Evolutionary conservation across 2,797 vertebrate species (phyloP), one percentile per base, ranked within the genome.

Genomic region (Alexandromys oeconomus): DNA sequence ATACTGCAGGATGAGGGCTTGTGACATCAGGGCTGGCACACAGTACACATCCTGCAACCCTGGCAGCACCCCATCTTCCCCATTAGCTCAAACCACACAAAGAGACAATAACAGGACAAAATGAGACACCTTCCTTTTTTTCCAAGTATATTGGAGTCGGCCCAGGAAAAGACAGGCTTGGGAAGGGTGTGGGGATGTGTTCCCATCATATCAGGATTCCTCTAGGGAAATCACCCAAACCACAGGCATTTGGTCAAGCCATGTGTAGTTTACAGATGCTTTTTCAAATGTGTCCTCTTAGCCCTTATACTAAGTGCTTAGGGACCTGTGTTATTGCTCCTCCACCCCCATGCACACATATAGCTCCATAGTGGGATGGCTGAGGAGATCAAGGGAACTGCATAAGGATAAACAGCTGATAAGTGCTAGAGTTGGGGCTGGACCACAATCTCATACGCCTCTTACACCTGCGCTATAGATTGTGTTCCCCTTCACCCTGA

Each of bases 11-110:
- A 71, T 57, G 91, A 97, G n/a, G 54, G 14, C 1, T 90, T n/a
- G 0, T 0, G 2, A 77, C 23, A 6, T 74, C 61, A 34, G 10
- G 31, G 21, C 87, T 93, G 84, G 71, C 77, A 0, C 3, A 21
- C 23, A 13, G 43, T 90, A 92, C 54, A 14, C 23, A 71, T 61
- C 79, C 97, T 82, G 61, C 59, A 29, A 65, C 29, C 11, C 69
- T 91, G 96, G 97, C 95, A 96, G 59, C 8, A 21, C 73, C 91
- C 93, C 91, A 92, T 85, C 84, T 80, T 90, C 89, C 63, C 89
- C 92, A 93, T 95, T 96, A 96, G 93, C 31, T 92, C n/a, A 59
- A 93, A 78, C 93, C 74, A 48, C 89, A 76, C 3, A 27, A 88
- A 57, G 84, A 96, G 92, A 92, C 0, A 25, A 93, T 37, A 87